Conservation (phyloP, 2,888 invertebrate species). For the Catocala nupta region DNA sequence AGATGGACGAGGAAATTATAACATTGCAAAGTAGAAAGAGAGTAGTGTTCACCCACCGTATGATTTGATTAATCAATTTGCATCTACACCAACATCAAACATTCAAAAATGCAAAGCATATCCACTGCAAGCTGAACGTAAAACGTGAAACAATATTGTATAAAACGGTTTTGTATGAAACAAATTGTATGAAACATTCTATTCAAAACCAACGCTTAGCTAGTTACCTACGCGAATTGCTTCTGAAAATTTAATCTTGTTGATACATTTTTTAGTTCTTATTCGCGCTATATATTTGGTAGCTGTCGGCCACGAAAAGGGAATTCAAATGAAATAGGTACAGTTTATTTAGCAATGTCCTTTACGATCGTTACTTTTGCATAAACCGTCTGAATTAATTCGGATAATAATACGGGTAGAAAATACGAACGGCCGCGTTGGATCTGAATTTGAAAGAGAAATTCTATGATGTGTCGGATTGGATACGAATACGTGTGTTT, state of each 20-base stretch:
- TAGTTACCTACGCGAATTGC: constrained; percentile 28
- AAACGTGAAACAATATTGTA: constrained; percentile 4
- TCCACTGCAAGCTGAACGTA: neutral
- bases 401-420: no score
- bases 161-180: constrained; percentile 4
- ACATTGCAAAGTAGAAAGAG: neutral
- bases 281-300: constrained; percentile 18
- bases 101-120: neutral
- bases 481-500: neutral
- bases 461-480: neutral
- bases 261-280: constrained; percentile 28
- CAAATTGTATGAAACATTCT: constrained; percentile 11
- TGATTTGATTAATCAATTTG: constrained; percentile 1
- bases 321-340: constrained; percentile 46
- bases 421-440: neutral
- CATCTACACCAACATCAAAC: neutral
- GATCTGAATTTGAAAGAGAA: neutral
- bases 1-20: no score
- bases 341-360: constrained; percentile 53
- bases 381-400: constrained; percentile 40
- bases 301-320: constrained; percentile 32
- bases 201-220: constrained; percentile 15
- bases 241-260: constrained; percentile 42
- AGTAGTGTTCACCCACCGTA: neutral
- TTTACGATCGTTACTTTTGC: constrained; percentile 50